phyloP scores from a whole-genome alignment of 2,113 vertebrate species.

The Corydoras maculifer region DNA sequence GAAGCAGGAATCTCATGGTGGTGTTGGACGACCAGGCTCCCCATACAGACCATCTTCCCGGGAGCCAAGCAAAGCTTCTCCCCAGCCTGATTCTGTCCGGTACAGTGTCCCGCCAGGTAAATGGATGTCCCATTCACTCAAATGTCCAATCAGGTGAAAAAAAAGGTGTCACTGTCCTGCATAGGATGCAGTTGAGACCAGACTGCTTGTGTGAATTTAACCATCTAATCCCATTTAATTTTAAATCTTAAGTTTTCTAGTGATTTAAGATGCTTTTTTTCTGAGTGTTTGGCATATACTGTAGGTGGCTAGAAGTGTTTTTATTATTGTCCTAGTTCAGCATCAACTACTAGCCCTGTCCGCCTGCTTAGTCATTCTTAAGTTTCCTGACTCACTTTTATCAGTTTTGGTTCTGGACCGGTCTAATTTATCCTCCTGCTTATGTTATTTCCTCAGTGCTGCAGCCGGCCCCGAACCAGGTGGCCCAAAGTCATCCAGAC shows the following conservation, averaged over 20 bases:
- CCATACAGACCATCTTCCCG: constrained; percentile 79
- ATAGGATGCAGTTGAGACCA: no score
- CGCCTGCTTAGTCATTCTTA: neutral
- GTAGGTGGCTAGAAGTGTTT: no score
- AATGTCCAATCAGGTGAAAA: neutral
- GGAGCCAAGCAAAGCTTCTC: constrained; percentile 75
- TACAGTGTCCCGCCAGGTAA: constrained; percentile 87
- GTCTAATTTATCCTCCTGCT: neutral
- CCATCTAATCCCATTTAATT: no score
- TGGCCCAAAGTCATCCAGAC: constrained; percentile 80
- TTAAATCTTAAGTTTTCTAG: no score
- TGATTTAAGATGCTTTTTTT: no score
- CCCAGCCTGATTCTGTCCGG: constrained; percentile 70
- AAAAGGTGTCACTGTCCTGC: no score
- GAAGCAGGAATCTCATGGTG: constrained; percentile 73
- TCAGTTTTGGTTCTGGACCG: neutral
- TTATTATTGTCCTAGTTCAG: no score
- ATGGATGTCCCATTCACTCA: constrained; percentile 20
- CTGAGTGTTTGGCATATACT: no score
- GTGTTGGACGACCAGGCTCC: constrained; percentile 70
- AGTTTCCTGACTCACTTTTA: neutral
- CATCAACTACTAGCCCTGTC: neutral
- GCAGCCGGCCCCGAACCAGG: constrained; percentile 86
- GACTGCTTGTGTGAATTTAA: no score
- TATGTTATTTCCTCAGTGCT: constrained; percentile 68